These are phyloP conservation scores for Thymelicus acteon DNA, from an alignment of 2,888 invertebrate genomes.

Conservation along the genomic window DNA sequence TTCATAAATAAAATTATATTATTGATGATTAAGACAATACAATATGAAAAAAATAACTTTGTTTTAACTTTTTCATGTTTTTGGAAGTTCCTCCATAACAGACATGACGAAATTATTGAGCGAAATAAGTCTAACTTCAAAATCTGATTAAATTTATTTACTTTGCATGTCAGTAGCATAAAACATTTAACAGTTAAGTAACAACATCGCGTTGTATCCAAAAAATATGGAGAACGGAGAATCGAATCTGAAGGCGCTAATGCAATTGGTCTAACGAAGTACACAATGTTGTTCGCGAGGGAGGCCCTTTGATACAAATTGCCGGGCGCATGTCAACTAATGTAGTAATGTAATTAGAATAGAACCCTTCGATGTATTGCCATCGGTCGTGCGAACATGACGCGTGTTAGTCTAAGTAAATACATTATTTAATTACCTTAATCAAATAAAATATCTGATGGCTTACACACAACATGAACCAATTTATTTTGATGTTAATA, in stretches of 20 bases:
- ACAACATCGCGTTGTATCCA: constrained; percentile 9
- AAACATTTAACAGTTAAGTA: not conserved
- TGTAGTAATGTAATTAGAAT: constrained; percentile 81
- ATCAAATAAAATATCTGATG: not conserved
- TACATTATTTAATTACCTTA: constrained; percentile 35
- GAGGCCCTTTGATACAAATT: constrained; percentile 69
- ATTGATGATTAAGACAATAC: too few species aligned
- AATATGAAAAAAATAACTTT: too few species aligned
- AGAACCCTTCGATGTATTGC: constrained; percentile 56
- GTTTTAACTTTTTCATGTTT: too few species aligned
- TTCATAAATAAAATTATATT: too few species aligned
- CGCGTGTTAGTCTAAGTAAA: constrained; percentile 40
- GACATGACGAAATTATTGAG: too few species aligned
- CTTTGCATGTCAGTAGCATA: too few species aligned
- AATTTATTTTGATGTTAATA: not conserved
- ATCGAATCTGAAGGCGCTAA: constrained; percentile 50
- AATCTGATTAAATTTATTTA: too few species aligned
- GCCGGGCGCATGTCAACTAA: constrained; percentile 80
- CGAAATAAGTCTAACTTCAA: too few species aligned
- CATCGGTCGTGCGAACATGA: constrained; percentile 48
- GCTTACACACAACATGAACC: not conserved
- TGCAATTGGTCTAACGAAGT: constrained; percentile 67
- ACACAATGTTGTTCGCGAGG: constrained; percentile 54
- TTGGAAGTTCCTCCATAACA: too few species aligned
- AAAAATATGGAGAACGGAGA: constrained; percentile 19